Conservation (phyloP, 2,113 vertebrate species). For the Oncorhynchus mykiss region DNA sequence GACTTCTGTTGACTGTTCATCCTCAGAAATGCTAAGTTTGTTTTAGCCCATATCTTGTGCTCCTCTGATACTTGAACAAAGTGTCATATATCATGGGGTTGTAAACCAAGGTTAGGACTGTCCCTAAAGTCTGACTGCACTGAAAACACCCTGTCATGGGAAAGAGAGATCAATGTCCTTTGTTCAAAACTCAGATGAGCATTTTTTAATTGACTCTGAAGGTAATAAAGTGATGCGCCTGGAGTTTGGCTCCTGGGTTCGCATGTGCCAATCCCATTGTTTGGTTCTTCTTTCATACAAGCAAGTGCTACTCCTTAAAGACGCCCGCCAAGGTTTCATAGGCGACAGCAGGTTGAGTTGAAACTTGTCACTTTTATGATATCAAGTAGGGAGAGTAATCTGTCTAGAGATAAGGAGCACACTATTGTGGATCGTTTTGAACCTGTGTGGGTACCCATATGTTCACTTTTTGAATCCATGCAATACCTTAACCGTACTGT, state of each 20-base stretch:
- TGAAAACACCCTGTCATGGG: not conserved
- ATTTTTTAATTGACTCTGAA: conserved; percentile 45
- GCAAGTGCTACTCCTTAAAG: not conserved
- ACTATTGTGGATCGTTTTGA: not conserved
- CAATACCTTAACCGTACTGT: not conserved
- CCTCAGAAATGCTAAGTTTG: conserved; percentile 44
- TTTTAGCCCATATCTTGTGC: conserved; percentile 36
- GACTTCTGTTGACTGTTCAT: conserved; percentile 38
- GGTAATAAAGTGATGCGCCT: conserved; percentile 47
- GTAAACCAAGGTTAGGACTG: conserved; percentile 35
- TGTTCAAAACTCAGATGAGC: conserved; percentile 37
- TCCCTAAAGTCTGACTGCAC: conserved; percentile 2
- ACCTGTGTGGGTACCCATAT: not conserved
- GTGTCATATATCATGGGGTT: conserved; percentile 39
- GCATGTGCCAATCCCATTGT: conserved; percentile 48
- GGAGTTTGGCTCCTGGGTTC: conserved; percentile 33
- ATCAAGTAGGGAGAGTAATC: not conserved
- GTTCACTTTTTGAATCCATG: not conserved
- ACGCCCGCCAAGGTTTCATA: not conserved
- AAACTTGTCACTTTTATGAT: not conserved
- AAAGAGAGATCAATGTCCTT: conserved; percentile 34
- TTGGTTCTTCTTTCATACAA: conserved; percentile 28
- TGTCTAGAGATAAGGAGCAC: not conserved
- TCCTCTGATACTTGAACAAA: conserved; percentile 48
- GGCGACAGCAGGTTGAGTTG: not conserved